Conservation (phyloP, 92 coral and sea anemone genomes). For the Epizoanthus scotinus region DNA sequence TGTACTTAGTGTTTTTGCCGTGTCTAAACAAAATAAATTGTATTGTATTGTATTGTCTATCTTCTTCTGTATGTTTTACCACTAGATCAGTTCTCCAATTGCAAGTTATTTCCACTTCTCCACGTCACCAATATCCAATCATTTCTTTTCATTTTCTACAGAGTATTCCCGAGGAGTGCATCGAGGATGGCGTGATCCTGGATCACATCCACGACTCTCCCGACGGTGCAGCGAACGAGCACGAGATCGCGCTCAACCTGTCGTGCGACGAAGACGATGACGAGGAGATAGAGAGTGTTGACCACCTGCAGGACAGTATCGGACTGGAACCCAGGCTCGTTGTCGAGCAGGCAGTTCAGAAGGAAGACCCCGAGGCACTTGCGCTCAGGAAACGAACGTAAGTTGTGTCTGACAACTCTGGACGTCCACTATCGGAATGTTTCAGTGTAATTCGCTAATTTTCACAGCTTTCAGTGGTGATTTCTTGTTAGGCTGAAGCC, state of each 20-base stretch:
- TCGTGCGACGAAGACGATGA: slow-evolving; percentile 54
- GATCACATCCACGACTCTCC: slow-evolving; percentile 39
- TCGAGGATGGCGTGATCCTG: slow-evolving; percentile 47
- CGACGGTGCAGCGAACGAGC: slow-evolving; percentile 44
- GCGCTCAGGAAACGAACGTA: slow-evolving; percentile 98
- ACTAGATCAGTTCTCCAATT: not conserved
- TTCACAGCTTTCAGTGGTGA: slow-evolving; percentile 3
- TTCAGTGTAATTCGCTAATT: not conserved
- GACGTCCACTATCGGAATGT: not conserved
- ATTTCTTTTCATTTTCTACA: slow-evolving; percentile 6
- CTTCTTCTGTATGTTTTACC: not conserved
- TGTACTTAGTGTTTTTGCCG: no score
- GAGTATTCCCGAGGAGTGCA: slow-evolving; percentile 85
- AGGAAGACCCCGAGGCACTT: slow-evolving; percentile 90
- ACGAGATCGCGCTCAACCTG: slow-evolving; percentile 36
- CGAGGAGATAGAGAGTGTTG: slow-evolving; percentile 62
- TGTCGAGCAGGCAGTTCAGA: slow-evolving; percentile 42
- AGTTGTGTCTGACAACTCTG: slow-evolving; percentile 33
- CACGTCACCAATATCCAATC: no score
- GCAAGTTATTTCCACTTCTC: no score
- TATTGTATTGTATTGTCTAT: no score
- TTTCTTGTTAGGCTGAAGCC: not conserved
- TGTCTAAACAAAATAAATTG: no score
- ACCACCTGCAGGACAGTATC: slow-evolving; percentile 47
- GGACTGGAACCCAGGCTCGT: slow-evolving; percentile 45